These are phyloP conservation scores for Drosophila lacertosa DNA, from an alignment of 1,140 invertebrate genomes.

Conservation along the genomic window DNA sequence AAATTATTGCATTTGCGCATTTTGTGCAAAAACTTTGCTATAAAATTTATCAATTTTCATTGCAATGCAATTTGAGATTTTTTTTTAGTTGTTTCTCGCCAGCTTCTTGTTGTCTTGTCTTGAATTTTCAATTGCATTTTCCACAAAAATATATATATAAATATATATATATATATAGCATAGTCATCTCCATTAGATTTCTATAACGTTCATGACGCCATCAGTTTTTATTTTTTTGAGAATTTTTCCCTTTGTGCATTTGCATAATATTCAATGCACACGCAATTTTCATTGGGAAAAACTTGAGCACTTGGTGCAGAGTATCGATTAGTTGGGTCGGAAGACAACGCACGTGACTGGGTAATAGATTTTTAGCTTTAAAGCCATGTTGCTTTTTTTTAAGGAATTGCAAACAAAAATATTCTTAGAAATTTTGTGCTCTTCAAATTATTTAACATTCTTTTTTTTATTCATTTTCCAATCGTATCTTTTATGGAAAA, in stretches of 20 bases:
- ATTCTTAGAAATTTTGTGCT: no score
- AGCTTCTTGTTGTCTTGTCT: constrained; percentile 55
- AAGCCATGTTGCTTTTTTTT: constrained; percentile 9
- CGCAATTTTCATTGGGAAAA: constrained; percentile 54
- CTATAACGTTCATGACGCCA: constrained; percentile 52
- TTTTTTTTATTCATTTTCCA: no score
- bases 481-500: not conserved
- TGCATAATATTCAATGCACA: constrained; percentile 76
- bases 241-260: constrained; percentile 39
- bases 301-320: constrained; percentile 8
- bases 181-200: constrained; percentile 64
- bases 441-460: no score
- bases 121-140: constrained; percentile 71
- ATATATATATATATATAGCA: not conserved
- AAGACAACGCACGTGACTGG: constrained; percentile 25
- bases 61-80: constrained; percentile 57
- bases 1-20: constrained; percentile 53
- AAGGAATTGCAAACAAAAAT: no score
- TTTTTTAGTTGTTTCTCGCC: not conserved
- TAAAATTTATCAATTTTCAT: constrained; percentile 61
- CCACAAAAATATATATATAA: constrained; percentile 3
- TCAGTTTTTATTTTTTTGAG: constrained; percentile 35
- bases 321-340: constrained; percentile 14
- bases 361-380: constrained; percentile 40
- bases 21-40: constrained; percentile 40